These are phyloP conservation scores for Aricia agestis DNA, from an alignment of 1,140 invertebrate genomes.

Conservation along the genomic window DNA sequence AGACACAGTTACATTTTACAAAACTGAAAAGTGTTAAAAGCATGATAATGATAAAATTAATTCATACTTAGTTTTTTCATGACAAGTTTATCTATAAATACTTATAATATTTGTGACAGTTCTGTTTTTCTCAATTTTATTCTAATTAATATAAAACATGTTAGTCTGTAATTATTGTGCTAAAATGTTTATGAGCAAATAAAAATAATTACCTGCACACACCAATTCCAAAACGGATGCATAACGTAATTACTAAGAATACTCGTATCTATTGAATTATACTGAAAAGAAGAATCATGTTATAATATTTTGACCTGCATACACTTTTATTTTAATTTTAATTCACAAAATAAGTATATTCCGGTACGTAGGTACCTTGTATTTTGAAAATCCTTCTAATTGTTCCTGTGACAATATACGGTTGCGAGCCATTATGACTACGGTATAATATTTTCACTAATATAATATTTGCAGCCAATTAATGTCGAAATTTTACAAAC, in stretches of 20 bases:
- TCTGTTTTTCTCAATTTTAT: too few relatives aligned
- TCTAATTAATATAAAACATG: background rate
- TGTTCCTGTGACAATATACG: conserved; percentile 63
- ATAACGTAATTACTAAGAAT: conserved; percentile 96
- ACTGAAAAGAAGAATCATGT: conserved; percentile 82
- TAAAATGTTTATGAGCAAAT: conserved; percentile 5
- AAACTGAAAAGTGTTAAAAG: too few relatives aligned
- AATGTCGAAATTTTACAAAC: background rate
- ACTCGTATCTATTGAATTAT: conserved; percentile 95
- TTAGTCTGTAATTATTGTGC: background rate
- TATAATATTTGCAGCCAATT: background rate
- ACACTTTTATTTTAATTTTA: background rate
- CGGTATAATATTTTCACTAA: background rate
- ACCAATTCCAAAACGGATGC: conserved; percentile 98
- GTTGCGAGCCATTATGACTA: conserved; percentile 48
- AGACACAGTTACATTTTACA: too few relatives aligned
- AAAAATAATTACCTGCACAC: conserved; percentile 87
- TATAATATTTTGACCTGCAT: conserved; percentile 13
- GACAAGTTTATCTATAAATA: too few relatives aligned
- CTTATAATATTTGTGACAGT: too few relatives aligned
- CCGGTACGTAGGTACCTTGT: conserved; percentile 52
- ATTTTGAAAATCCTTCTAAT: conserved; percentile 72
- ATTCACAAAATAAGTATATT: background rate
- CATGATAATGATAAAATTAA: too few relatives aligned
- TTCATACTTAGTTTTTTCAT: too few relatives aligned